These are phyloP conservation scores for Melipona quadrifasciata DNA, from an alignment of 1,140 invertebrate species.

Conservation along the genomic window DNA sequence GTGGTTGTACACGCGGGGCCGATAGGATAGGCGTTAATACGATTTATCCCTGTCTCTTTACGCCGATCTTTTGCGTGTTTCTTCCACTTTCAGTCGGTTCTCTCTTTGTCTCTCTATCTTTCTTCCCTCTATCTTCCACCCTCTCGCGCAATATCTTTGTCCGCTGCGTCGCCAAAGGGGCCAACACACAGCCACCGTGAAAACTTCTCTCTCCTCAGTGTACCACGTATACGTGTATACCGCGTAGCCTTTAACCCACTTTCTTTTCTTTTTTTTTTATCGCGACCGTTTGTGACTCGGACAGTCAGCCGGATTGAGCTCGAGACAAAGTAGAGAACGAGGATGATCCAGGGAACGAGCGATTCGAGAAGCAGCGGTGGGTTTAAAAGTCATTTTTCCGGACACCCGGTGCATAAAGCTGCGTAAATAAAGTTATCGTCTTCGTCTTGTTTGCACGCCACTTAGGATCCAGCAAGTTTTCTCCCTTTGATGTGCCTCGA, in stretches of 20 bases:
- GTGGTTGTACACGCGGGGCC: neutral
- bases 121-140: too few species aligned
- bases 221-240: neutral
- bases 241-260: slow-evolving; percentile 51
- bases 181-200: neutral
- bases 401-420: slow-evolving; percentile 38
- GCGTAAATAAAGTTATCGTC: slow-evolving; percentile 46
- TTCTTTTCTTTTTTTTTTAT: slow-evolving; percentile 9
- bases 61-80: neutral
- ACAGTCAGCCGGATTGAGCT: slow-evolving; percentile 18
- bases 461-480: slow-evolving; percentile 37
- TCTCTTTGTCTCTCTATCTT: neutral
- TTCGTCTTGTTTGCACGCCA: slow-evolving; percentile 48
- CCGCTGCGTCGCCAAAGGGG: slow-evolving; percentile 25
- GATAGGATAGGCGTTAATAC: slow-evolving; percentile 41
- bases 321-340: neutral
- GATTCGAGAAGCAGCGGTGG: neutral
- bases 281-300: slow-evolving; percentile 21
- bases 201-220: neutral
- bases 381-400: slow-evolving; percentile 28
- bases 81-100: neutral
- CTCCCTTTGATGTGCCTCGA: slow-evolving; percentile 10
- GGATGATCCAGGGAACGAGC: too few species aligned
- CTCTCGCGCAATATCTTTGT: slow-evolving; percentile 30
- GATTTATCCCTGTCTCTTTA: slow-evolving; percentile 47